Base-by-base conservation (phyloP, 37 sponge, comb jelly and placozoan genomes). In the Haliclona indistincta region DNA sequence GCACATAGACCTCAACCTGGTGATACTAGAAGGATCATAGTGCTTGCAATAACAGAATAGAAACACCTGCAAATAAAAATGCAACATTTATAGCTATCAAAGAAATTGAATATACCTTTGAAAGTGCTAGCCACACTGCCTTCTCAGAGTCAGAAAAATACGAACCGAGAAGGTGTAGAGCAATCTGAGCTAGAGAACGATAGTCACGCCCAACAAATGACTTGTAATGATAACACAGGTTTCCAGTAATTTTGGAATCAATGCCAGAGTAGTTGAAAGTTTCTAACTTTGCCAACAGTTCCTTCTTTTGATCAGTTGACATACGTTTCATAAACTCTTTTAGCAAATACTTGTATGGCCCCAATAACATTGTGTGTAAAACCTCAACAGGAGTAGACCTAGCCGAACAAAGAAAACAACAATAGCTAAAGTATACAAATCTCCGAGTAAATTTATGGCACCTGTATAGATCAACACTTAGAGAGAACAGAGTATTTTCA, bases 171-270 rank as follows among this genome's bases (percentile, higher is more conserved):
- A 81, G 38, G 28, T 62, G 63, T 23, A 69, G 61, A 42, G 62
- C 61, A 29, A 68, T 70, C 63, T 70, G 81, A 32, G 81, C 62
- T 47, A 45, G 63, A 34, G 72, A 63, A 38, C 71, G 70, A 45
- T 54, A 80, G 63, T 71, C 81, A 30, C 81, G 39, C 22, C 81
- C 81, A 28, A 79, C 80, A 69, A 79, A 79, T 8, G 81, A 80
- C 63, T 80, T 67, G 81, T 54, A 40, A 39, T 80, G 41, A 35
- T n/a, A 23, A 25, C 26, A 19, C 8, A 80, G 38, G 35, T 71
- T 80, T 45, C 72, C 54, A 61, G 26, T 37, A 17, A 80, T 47
- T 10, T 60, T 49, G 11, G 33, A 38, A 23, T 68, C 17, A 30
- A 80, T 47, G 3, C 81, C 81, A 4, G 81, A 80, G 40, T 63